Percentiles rank a stretch among this genome's conserved stretches.
phyloP scores from a whole-genome alignment of 2,113 vertebrate species.

The Anhinga rufa region DNA sequence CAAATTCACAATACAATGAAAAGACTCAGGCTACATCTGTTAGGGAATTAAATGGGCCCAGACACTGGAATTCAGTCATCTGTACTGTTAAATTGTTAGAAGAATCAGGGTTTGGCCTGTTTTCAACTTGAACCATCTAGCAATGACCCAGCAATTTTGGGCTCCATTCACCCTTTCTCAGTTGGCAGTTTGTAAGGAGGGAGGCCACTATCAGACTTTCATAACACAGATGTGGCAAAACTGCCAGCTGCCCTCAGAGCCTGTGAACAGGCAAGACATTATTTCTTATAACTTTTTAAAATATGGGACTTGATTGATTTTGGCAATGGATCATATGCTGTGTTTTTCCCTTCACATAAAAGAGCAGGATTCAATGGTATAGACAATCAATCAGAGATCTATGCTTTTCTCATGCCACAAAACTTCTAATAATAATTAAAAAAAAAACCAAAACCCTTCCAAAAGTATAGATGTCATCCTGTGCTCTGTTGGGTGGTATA shows the following conservation, averaged over 20 bases:
- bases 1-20: not conserved
- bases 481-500: not conserved
- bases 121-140: not conserved
- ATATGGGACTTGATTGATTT: not conserved
- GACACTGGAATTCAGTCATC: not conserved
- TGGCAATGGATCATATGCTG: not conserved
- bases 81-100: not conserved
- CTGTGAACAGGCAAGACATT: not conserved
- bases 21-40: not conserved
- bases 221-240: not conserved
- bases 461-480: not conserved
- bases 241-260: not conserved
- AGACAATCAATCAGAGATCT: not conserved
- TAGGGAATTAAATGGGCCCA: not conserved
- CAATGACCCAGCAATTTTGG: not conserved
- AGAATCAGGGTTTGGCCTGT: not conserved
- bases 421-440: not conserved
- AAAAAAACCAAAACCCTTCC: not conserved
- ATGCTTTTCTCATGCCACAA: not conserved
- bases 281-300: not conserved
- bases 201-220: not conserved
- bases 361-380: not conserved
- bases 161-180: not conserved
- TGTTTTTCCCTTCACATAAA: not conserved
- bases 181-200: not conserved